Percentiles rank a stretch among this genome's conserved stretches.
phyloP scores from a whole-genome alignment of 2,113 vertebrate genomes.

The Myotis davidii region DNA sequence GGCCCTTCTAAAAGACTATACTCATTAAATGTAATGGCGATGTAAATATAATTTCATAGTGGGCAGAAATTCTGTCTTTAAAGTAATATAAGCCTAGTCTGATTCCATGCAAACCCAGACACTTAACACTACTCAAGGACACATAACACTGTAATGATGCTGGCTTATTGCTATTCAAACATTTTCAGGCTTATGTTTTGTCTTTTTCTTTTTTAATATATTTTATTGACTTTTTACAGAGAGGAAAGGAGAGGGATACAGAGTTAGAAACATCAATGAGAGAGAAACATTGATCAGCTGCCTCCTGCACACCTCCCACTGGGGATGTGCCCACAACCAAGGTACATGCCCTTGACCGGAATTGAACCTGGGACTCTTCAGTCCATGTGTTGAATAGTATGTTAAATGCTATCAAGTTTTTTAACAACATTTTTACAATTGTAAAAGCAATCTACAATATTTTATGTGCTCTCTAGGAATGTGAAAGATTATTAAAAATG shows the following conservation, averaged over 20 bases:
- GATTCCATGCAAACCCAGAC: background rate
- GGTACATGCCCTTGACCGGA: too few species aligned
- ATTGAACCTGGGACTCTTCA: too few species aligned
- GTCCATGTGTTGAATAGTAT: background rate
- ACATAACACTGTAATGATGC: background rate
- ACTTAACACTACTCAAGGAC: constrained; percentile 28
- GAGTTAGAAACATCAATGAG: too few species aligned
- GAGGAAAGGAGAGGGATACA: too few species aligned
- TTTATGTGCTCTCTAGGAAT: background rate
- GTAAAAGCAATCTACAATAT: background rate
- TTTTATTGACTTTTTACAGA: too few species aligned
- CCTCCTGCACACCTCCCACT: too few species aligned
- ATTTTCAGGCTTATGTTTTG: background rate
- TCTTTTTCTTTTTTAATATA: too few species aligned
- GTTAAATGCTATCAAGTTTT: background rate
- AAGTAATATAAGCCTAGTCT: constrained; percentile 27
- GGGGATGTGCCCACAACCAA: too few species aligned
- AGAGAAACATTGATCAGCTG: too few species aligned
- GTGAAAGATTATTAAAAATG: background rate
- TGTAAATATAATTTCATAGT: constrained; percentile 5
- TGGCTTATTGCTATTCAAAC: background rate
- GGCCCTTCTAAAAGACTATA: background rate
- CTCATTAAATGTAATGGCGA: background rate
- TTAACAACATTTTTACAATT: too few species aligned
- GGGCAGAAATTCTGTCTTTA: background rate